These are phyloP conservation scores for Drosophila quadrilineata DNA, from an alignment of 1,140 invertebrate species.

Conservation along the genomic window DNA sequence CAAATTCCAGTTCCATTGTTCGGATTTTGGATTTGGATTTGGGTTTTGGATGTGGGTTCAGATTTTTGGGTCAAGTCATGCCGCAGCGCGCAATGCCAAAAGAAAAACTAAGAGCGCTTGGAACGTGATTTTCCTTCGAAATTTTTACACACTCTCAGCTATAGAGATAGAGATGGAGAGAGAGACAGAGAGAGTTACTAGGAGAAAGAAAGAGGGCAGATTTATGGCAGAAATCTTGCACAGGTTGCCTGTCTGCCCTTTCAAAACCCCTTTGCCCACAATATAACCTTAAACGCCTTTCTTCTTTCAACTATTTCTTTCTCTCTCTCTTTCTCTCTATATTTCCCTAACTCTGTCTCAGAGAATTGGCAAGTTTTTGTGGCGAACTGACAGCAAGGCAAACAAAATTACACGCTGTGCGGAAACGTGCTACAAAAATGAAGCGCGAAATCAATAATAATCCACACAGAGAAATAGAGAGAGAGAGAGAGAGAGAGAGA, in stretches of 20 bases:
- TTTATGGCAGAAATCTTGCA: not conserved
- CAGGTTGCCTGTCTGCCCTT: slow-evolving; percentile 23
- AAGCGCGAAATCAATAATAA: slow-evolving; percentile 75
- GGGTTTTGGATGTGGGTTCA: not conserved
- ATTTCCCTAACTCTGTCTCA: not conserved
- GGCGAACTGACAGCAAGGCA: slow-evolving; percentile 51
- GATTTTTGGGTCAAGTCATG: slow-evolving; percentile 33
- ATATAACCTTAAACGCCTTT: no score
- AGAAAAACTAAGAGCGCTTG: slow-evolving; percentile 47
- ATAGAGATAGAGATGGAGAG: not conserved
- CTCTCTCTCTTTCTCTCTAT: not conserved
- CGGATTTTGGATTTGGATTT: slow-evolving; percentile 3
- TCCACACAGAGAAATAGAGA: slow-evolving; percentile 12
- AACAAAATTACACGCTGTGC: slow-evolving; percentile 73
- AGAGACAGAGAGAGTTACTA: not conserved
- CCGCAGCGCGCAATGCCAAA: slow-evolving; percentile 8
- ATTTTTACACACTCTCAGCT: slow-evolving; percentile 31
- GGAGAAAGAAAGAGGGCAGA: not conserved
- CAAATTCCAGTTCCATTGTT: slow-evolving; percentile 31
- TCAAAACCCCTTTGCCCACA: not conserved
- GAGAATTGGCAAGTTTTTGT: not conserved
- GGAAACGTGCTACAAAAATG: slow-evolving; percentile 73
- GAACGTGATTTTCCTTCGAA: slow-evolving; percentile 48
- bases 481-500: not conserved
- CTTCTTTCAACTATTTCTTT: not conserved